Evolutionary conservation across 2,888 invertebrate genomes (phyloP), one percentile per base, ranked within the genome.

Genomic region (Diarsia brunnea): DNA sequence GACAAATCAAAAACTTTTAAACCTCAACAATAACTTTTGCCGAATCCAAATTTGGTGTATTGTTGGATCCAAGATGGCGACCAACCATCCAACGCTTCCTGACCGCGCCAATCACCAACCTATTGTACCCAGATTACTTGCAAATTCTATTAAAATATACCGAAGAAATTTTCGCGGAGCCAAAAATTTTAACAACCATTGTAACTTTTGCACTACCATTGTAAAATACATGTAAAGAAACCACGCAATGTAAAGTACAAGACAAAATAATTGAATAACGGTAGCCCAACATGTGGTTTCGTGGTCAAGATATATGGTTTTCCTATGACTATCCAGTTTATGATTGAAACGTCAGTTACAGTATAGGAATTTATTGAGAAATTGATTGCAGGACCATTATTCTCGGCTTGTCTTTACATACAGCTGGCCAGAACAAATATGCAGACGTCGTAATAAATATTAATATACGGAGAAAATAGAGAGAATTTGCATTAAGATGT

Each of bases 51-150:
- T 92, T 93, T 90, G 89, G 85, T 78, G 84, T 85, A 93, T 93
- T 94, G 93, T 93, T 85, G 69, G 82, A 82, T 80, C 85, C 75
- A 81, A 87, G 87, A 82, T 86, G 84, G 86, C 80, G 85, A 84
- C 87, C 82, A 87, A 85, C 86, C 85, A 83, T 87, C 81, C 78
- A 83, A 87, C 79, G 84, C 79, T 84, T 88, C 84, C 86, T 88
- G 89, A 88, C 89, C 89, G 87, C 80, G 83, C 87, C 94, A 95
- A 95, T 95, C 94, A 95, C 89, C 87, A 78, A 75, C 82, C 89
- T 84, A 95, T 95, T 96, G 95, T 95, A 85, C 84, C 69, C 75
- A 87, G 91, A 93, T 95, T 95, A 96, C 95, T 95, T 95, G 95
- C 95, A 94, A 93, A 94, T 93, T 94, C 88, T 86, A 90, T 91